These are phyloP conservation scores for Spongilla lacustris DNA, from an alignment of 37 sponge, comb jelly and placozoan genomes.

Conservation along the genomic window DNA sequence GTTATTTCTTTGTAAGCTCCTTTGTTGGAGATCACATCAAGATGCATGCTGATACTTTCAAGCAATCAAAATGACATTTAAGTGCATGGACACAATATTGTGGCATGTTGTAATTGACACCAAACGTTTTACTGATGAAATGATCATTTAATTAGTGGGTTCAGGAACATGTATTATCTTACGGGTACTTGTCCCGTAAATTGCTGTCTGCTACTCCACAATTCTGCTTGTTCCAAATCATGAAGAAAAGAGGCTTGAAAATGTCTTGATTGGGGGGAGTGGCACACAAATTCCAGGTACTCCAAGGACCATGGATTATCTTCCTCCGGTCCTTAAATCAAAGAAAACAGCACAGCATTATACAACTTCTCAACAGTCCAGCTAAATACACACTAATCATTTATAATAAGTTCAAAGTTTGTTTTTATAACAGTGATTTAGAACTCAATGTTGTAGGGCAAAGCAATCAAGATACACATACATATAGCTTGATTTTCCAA, in stretches of 20 bases:
- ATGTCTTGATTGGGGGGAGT: constrained; percentile 59
- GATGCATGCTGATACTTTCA: constrained; percentile 81
- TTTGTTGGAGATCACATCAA: constrained; percentile 94
- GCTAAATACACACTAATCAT: too few relatives aligned
- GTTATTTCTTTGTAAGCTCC: constrained; percentile 90
- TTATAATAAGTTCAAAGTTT: too few relatives aligned
- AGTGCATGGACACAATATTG: neutral
- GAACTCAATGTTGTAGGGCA: too few relatives aligned
- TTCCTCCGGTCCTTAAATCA: constrained; percentile 73
- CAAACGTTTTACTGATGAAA: too few relatives aligned
- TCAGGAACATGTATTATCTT: too few relatives aligned
- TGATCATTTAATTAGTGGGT: too few relatives aligned
- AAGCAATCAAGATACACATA: too few relatives aligned
- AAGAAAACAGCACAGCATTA: neutral
- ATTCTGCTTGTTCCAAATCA: constrained; percentile 36
- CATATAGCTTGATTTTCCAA: too few relatives aligned
- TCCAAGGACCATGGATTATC: constrained; percentile 64
- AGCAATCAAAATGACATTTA: constrained; percentile 9
- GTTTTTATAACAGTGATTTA: too few relatives aligned
- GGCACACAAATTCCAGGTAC: constrained; percentile 67
- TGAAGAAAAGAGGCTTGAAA: constrained; percentile 32
- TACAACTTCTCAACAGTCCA: too few relatives aligned
- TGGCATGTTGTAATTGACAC: neutral
- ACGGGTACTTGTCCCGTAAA: neutral
- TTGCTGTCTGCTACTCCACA: constrained; percentile 8